A percentile compares a stretch with the other conserved stretches of the same genome.
phyloP scores from a whole-genome alignment of 2,113 vertebrate species.

The Nipponia nippon region DNA sequence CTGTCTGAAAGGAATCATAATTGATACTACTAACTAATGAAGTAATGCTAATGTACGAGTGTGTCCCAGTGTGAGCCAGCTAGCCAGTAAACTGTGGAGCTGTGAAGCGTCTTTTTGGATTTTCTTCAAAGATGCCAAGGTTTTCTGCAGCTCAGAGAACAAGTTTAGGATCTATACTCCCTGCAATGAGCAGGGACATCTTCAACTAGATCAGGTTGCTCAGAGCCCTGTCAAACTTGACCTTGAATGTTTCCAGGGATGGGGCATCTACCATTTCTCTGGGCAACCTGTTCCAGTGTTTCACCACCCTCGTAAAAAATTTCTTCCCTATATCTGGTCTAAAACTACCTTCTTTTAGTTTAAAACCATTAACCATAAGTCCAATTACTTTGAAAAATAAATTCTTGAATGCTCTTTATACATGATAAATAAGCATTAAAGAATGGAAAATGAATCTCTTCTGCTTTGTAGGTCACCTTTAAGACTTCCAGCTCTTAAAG shows the following conservation, averaged over 20 bases:
- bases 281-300: neutral
- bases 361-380: neutral
- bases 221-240: neutral
- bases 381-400: neutral
- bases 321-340: neutral
- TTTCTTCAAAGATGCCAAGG: neutral
- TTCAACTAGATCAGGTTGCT: neutral
- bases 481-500: neutral
- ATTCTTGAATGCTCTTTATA: neutral
- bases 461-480: neutral
- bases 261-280: neutral
- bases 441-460: neutral
- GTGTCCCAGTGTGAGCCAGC: neutral
- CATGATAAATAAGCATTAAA: neutral
- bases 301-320: neutral
- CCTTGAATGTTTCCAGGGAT: neutral
- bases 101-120: neutral
- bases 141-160: neutral
- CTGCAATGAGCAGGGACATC: neutral
- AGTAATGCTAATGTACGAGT: accelerated
- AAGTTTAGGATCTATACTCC: neutral
- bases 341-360: neutral
- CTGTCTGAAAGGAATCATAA: neutral
- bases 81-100: neutral
- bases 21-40: neutral